Base-by-base conservation (phyloP, 2,888 invertebrate species). In the Cataglyphis altisquamis region DNA sequence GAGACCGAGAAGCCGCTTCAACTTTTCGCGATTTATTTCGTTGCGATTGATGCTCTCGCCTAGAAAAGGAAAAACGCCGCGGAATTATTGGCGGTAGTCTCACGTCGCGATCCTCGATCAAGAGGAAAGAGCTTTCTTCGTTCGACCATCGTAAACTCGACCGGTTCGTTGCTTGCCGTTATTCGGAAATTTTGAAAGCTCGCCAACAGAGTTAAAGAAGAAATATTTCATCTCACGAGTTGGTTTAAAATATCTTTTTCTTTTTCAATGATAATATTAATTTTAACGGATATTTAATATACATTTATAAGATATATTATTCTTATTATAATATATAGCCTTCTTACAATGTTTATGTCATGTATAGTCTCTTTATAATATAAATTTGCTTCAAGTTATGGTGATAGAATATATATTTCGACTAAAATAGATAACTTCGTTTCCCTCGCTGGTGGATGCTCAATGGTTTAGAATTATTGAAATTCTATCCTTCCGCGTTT, bases 1-100 rank as follows among this genome's bases (percentile, higher is more conserved):
- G 57, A 52, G 52, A 52, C 32, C 41, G 57, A 41, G 45, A 52
- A 52, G 32, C 68, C 18, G 70, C 41, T 70, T 36, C 78, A 80
- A 80, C 78, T 80, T 80, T 70, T 80, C 78, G 70, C 70, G 78
- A 70, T 80, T 80, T 80, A 80, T 80, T 80, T 80, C 78, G 70
- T 80, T 48, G 78, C 78, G 78, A 80, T 80, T 80, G 70, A 80
- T 80, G 78, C 70, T n/a, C 36, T 60, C 32, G 78, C 25, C 12
- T 32, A 60, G 36, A 70, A 70, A 60, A 70, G 45, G 45, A 60
- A 80, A 80, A 80, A 68, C 57, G 32, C 41, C 29, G 41, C 68
- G 60, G 70, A 60, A 70, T 80, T 70, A 80, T 80, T 80, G 70
- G 45, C 36, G 78, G 60, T 70, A 80, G 78, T 62, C 68, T 80